Conservation (phyloP, 2,888 invertebrate species). For the Halictus quadricinctus region DNA sequence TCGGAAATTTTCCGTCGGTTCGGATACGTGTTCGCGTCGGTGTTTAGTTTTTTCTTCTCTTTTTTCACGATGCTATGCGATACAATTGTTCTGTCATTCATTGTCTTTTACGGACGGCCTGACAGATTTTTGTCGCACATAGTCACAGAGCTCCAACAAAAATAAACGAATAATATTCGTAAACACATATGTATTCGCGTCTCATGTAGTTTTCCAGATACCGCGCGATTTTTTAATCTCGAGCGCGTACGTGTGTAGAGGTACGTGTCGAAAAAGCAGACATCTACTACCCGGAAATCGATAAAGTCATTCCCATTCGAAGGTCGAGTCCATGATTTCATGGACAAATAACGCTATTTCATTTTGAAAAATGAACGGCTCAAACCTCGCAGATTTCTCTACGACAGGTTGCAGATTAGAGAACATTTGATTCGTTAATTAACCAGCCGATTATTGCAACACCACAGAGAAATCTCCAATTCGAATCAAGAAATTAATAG, state of each 20-base stretch:
- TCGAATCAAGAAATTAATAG: constrained; percentile 22
- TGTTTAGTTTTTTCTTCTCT: neutral
- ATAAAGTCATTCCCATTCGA: neutral
- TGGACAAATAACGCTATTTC: constrained; percentile 2
- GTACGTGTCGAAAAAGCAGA: constrained; percentile 6
- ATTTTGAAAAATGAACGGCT: constrained; percentile 7
- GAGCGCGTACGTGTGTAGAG: neutral
- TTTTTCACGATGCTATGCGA: constrained; percentile 7
- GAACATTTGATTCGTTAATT: constrained; percentile 1
- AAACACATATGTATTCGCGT: neutral
- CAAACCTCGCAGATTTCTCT: neutral
- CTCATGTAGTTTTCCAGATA: neutral
- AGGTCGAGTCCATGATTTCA: neutral
- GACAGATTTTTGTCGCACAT: constrained; percentile 14
- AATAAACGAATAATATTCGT: neutral
- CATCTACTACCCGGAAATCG: neutral
- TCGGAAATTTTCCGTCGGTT: neutral
- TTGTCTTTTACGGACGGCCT: constrained; percentile 17
- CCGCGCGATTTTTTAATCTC: neutral
- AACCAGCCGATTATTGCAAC: neutral
- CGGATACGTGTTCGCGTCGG: neutral
- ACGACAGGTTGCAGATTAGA: neutral
- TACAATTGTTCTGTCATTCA: constrained; percentile 15
- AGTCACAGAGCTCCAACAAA: neutral
- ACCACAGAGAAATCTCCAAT: neutral